Conservation (phyloP, 2,888 invertebrate genomes). For the Eilema caniola region DNA sequence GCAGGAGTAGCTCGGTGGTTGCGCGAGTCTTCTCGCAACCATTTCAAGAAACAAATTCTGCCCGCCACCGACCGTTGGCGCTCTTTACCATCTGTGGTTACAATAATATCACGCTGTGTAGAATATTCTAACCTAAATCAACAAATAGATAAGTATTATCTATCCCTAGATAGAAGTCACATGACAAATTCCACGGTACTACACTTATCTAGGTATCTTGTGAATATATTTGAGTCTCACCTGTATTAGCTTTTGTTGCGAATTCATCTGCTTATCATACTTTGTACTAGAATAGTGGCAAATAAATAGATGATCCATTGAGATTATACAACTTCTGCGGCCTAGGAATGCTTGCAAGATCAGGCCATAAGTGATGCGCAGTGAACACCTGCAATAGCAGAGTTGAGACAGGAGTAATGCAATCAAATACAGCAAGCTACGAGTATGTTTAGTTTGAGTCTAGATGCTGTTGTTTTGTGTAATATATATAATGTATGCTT, state of each 20-base stretch:
- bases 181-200: background rate
- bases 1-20: no score
- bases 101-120: background rate
- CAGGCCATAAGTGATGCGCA: background rate
- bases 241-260: background rate
- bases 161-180: background rate
- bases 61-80: no score
- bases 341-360: background rate
- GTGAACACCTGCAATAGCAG: no score
- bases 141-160: constrained; percentile 2
- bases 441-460: no score
- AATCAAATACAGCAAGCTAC: no score
- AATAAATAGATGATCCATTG: background rate
- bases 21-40: no score
- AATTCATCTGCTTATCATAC: background rate
- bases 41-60: no score
- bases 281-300: background rate
- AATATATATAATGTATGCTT: no score
- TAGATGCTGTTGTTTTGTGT: no score
- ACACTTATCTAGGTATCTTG: background rate
- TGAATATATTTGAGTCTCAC: background rate
- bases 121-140: background rate
- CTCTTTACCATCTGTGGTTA: background rate
- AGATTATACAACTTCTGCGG: no score
- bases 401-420: no score